Base-by-base conservation (phyloP, 2,888 invertebrate genomes). In the Euzetes globulus region DNA sequence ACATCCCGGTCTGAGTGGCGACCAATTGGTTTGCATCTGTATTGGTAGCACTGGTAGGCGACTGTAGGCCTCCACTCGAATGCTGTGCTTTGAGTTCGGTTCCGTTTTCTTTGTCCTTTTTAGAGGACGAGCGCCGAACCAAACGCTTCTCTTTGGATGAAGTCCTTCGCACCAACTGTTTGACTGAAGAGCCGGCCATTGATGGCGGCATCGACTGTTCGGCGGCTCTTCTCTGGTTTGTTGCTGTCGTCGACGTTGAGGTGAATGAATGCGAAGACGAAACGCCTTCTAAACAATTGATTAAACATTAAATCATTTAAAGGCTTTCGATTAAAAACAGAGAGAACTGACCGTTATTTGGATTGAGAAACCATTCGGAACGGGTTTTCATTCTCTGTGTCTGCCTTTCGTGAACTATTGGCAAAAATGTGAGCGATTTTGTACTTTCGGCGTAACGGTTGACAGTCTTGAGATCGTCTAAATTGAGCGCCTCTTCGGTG, bases 361-460 rank as follows among this genome's bases (percentile, higher is more conserved):
- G 79, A 37, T 78, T 78, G 77, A 93, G 88, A 86, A 95, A 97
- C 97, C 97, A 98, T 86, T 97, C 95, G 76, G 95, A 95, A 80
- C 97, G 89, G 79, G 95, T 94, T 83, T 92, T 89, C 93, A 98
- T 94, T 80, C 97, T 88, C 83, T 93, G 93, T 78, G 95, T 91
- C 87, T 98, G 97, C 82, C 94, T 88, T 86, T 94, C 94, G 86
- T 94, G 94, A 80, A 93, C 93, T 89, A 91, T 91, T 78, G 93
- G 93, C 81, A 94, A 87, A 84, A 91, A 94, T 80, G 92, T 91
- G 81, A 94, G 88, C 83, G 92, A 92, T 84, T 91, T 91, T 76
- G 92, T 93, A 84, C 92, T 92, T 85, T 93, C 93, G 27, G 92
- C 92, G 83, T 92, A 92, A 81, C 90, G 88, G 86, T 93, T 92